Conservation (phyloP, 2,797 vertebrate genomes). For the Luscinia luscinia region DNA sequence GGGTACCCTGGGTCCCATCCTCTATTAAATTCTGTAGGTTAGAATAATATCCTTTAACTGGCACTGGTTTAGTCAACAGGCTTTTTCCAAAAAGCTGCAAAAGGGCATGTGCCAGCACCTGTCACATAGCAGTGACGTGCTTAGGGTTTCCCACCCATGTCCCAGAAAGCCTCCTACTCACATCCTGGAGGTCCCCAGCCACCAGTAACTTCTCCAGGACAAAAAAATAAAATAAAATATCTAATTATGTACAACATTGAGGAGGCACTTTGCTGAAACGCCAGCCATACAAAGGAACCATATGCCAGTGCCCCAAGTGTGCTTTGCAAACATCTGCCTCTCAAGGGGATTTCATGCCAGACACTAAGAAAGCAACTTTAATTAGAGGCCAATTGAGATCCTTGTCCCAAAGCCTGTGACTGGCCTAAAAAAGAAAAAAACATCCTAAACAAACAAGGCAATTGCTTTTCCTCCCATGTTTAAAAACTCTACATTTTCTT, state of each 20-base stretch:
- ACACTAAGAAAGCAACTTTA: conserved; percentile 69
- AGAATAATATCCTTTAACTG: neutral
- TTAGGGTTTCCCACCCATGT: neutral
- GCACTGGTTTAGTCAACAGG: neutral
- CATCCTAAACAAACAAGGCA: neutral
- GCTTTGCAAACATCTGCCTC: conserved; percentile 72
- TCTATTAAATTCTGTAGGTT: neutral
- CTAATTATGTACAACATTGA: conserved; percentile 66
- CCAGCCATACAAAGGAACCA: conserved; percentile 62
- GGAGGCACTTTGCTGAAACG: conserved; percentile 32
- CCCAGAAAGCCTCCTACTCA: neutral
- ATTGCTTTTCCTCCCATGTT: neutral
- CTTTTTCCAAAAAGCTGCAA: neutral
- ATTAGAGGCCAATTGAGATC: conserved; percentile 65
- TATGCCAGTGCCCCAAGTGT: conserved; percentile 57
- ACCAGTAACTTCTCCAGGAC: neutral
- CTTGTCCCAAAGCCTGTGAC: conserved; percentile 22
- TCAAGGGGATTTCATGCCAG: conserved; percentile 62
- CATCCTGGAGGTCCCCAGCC: neutral
- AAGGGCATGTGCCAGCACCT: conserved; percentile 6
- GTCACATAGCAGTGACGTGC: neutral
- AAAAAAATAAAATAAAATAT: conserved; percentile 54
- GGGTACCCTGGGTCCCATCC: neutral
- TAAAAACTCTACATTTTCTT: neutral
- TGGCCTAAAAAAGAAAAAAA: neutral